Percentiles rank a stretch among this genome's conserved stretches.
These are phyloP conservation scores for Calliopsis andreniformis DNA, from an alignment of 1,140 invertebrate species.

Conservation along the genomic window DNA sequence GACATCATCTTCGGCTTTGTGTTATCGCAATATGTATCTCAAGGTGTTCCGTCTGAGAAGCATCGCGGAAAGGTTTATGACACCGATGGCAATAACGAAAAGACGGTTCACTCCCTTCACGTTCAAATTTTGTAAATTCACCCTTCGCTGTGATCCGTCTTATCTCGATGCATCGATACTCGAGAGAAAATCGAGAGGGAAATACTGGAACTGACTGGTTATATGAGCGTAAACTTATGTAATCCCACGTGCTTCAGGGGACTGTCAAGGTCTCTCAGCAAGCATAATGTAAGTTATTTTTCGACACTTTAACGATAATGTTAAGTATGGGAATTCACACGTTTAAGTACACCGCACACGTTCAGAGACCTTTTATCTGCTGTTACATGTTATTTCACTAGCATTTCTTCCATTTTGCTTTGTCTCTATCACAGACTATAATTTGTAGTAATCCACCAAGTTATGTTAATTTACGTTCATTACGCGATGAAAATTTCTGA, in stretches of 20 bases:
- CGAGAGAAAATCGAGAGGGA: not conserved
- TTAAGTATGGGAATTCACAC: too few species aligned
- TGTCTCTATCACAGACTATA: too few species aligned
- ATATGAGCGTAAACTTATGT: slow-evolving; percentile 31
- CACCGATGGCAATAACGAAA: too few species aligned
- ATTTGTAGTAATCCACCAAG: too few species aligned
- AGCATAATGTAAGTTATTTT: slow-evolving; percentile 31
- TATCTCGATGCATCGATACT: not conserved
- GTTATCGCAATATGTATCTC: slow-evolving; percentile 19
- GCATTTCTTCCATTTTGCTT: too few species aligned
- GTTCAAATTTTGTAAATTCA: not conserved
- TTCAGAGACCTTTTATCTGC: too few species aligned
- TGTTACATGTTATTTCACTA: too few species aligned
- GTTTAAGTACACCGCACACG: too few species aligned
- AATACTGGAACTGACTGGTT: slow-evolving; percentile 15
- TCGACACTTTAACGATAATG: not conserved
- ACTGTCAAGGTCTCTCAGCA: slow-evolving; percentile 38
- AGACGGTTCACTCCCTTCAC: too few species aligned
- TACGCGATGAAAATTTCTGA: too few species aligned
- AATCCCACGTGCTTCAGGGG: slow-evolving; percentile 52
- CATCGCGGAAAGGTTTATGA: not conserved
- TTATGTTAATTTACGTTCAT: too few species aligned
- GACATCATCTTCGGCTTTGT: slow-evolving; percentile 40
- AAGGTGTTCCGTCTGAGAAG: not conserved
- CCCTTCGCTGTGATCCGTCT: not conserved